Base-by-base conservation (phyloP, 2,888 invertebrate genomes). In the Psococerastis gibbosa region DNA sequence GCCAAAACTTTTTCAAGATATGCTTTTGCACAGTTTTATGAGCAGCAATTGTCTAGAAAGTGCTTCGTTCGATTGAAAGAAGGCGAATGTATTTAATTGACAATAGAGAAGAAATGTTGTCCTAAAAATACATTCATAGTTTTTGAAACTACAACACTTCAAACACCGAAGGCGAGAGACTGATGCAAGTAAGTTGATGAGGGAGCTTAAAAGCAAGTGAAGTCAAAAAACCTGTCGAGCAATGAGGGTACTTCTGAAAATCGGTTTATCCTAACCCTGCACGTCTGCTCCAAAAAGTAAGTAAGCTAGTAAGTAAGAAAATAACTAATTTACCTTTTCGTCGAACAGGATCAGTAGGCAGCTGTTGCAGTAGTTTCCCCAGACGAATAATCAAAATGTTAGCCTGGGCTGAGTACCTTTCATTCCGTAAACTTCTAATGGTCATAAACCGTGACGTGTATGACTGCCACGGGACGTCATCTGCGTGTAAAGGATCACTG, bases 311-410 rank as follows among this genome's bases (percentile, higher is more conserved):
- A n/a, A n/a, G n/a, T n/a, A n/a, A n/a, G n/a, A n/a, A n/a, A n/a
- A n/a, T n/a, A n/a, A n/a, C n/a, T n/a, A n/a, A n/a, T n/a, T n/a
- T 46, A 55, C 78, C 75, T 64, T 81, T 82, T 49, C 81, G 68
- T 55, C 75, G 75, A 43, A 72, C 67, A 11, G 75, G 72, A 53
- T 80, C 79, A 49, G 64, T 61, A 3, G 91, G 84, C 61, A 81
- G 72, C 57, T 85, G 80, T 52, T 76, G 73, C 27, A 95, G 69
- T 46, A 98, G 67, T 59, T 91, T 87, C 61, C 94, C 91, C 52
- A 98, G 66, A 51, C 97, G 71, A 57, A 97, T 92, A 42, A 97
- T 71, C 45, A 97, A 64, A 61, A 91, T 94, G 60, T 98, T 98
- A 2, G 94, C 95, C 65, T 95, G 91, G 8, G 85, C 78, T 0